A percentile compares a stretch with the other conserved stretches of the same genome.
Evolutionary conservation across 2,113 vertebrate species (phyloP).

Genomic region (Galemys pyrenaicus): DNA sequence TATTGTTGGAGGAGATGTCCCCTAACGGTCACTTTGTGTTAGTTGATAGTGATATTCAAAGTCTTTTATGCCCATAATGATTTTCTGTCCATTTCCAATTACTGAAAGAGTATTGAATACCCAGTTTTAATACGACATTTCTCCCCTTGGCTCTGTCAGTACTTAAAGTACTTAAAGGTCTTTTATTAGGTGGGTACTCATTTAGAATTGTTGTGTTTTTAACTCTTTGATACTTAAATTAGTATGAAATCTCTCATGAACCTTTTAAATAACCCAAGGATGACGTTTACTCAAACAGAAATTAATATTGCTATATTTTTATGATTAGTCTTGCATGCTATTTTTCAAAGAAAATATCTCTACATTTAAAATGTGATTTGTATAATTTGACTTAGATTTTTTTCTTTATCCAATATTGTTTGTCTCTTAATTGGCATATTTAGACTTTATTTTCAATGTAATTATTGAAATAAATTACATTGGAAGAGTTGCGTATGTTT

Average conservation of each 20-base stretch:
- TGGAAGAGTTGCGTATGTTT: neutral
- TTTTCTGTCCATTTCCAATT: neutral
- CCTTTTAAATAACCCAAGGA: neutral
- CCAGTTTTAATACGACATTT: neutral
- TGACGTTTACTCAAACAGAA: neutral
- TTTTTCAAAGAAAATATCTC: neutral
- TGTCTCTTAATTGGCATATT: conserved; percentile 18
- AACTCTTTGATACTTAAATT: neutral
- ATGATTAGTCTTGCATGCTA: neutral
- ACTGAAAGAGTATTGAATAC: neutral
- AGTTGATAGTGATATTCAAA: neutral
- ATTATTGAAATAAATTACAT: neutral
- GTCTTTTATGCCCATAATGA: neutral
- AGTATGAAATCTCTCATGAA: neutral
- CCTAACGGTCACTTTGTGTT: neutral
- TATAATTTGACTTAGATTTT: neutral
- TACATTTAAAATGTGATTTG: neutral
- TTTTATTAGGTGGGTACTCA: neutral
- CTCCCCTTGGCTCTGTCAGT: neutral
- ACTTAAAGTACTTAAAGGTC: neutral
- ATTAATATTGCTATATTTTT: neutral
- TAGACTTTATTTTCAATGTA: conserved; percentile 20
- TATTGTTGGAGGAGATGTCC: neutral
- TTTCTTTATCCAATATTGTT: neutral
- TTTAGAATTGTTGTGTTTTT: neutral